Conservation (phyloP, 2,113 vertebrate genomes). For the Eulemur macaco region DNA sequence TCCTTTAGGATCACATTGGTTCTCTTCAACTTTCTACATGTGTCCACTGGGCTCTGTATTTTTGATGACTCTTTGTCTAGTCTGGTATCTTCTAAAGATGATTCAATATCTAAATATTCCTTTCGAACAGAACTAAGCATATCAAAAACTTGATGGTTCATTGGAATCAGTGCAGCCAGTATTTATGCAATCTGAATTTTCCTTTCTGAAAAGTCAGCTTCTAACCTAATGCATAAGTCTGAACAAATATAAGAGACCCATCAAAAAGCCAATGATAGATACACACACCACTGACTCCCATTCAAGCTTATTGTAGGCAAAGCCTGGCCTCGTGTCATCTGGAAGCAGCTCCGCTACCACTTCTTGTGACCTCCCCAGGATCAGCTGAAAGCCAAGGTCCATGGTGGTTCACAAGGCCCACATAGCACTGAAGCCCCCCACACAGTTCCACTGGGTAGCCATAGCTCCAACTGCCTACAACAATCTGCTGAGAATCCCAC, state of each 20-base stretch:
- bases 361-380: conserved; percentile 12
- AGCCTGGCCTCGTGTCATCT: conserved; percentile 12
- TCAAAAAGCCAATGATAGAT: conserved; percentile 36
- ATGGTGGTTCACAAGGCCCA: not conserved
- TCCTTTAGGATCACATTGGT: not conserved
- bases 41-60: not conserved
- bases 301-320: not conserved
- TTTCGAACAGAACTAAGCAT: not conserved
- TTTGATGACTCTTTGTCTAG: conserved; percentile 2
- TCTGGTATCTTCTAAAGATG: not conserved
- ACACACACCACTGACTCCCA: conserved; percentile 47
- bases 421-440: not conserved
- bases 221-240: conserved; percentile 35
- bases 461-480: not conserved
- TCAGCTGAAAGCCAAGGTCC: not conserved
- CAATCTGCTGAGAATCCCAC: not conserved
- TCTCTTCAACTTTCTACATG: not conserved
- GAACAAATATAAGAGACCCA: conserved; percentile 53
- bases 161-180: not conserved
- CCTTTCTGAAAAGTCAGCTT: not conserved
- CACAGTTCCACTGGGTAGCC: not conserved
- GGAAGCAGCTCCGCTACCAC: conserved; percentile 48
- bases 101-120: not conserved
- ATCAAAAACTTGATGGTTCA: not conserved
- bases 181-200: not conserved